Percentiles rank a stretch among this genome's conserved stretches.
These are phyloP conservation scores for Zosterops hypoxanthus DNA, from an alignment of 2,113 vertebrate genomes.

Conservation along the genomic window DNA sequence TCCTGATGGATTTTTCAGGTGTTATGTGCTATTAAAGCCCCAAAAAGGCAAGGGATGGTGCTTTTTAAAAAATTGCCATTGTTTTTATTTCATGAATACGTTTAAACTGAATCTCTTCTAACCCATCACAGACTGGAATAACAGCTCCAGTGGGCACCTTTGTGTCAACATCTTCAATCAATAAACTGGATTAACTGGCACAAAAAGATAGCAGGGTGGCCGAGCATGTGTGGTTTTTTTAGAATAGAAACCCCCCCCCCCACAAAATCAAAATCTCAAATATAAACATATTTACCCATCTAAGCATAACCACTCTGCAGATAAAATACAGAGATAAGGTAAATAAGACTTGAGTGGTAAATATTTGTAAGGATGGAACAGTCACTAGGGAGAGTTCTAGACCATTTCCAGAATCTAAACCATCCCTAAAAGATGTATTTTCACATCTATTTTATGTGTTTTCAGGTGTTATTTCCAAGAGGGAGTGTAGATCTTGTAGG, in stretches of 20 bases:
- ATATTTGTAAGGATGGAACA: background rate
- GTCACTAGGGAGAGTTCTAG: background rate
- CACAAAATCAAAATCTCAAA: background rate
- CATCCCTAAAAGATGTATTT: background rate
- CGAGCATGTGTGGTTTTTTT: background rate
- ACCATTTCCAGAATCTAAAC: background rate
- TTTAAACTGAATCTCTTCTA: background rate
- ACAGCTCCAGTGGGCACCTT: background rate
- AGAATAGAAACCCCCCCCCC: background rate
- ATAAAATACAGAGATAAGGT: background rate
- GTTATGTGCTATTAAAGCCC: background rate
- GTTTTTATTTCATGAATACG: background rate
- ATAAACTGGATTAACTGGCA: background rate
- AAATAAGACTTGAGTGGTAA: background rate
- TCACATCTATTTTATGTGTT: background rate
- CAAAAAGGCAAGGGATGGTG: background rate
- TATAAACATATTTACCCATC: background rate
- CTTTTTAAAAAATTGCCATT: background rate
- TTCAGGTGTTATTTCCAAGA: background rate
- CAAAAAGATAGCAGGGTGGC: background rate
- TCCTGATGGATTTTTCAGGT: background rate
- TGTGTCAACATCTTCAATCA: background rate
- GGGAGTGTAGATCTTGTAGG: background rate
- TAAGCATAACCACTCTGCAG: background rate
- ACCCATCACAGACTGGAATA: background rate